Evolutionary conservation across 1,140 invertebrate genomes (phyloP).

Genomic region (Drosophila bipectinata): DNA sequence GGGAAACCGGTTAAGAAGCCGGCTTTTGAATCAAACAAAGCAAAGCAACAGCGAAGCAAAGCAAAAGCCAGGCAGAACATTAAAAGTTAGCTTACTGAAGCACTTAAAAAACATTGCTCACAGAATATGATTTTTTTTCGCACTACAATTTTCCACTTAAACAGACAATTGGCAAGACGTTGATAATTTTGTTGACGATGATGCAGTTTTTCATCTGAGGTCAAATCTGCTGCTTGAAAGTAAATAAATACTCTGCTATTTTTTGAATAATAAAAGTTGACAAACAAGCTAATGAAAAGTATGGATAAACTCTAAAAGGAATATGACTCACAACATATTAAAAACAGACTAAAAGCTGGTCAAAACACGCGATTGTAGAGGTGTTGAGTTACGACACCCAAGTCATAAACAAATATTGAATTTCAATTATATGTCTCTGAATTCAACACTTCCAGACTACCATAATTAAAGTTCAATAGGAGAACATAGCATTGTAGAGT

Average conservation of each 20-base stretch:
- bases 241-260: background rate
- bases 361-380: constrained; percentile 16
- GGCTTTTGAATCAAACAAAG: constrained; percentile 34
- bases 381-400: constrained; percentile 25
- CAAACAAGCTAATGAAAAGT: constrained; percentile 29
- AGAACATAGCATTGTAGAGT: background rate
- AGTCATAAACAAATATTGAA: constrained; percentile 19
- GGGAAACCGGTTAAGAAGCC: constrained; percentile 44
- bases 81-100: constrained; percentile 35
- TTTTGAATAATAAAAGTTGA: constrained; percentile 5
- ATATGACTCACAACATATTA: constrained; percentile 16
- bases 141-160: constrained; percentile 59
- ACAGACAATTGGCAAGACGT: constrained; percentile 31
- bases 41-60: constrained; percentile 14
- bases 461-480: background rate
- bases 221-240: background rate
- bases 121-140: constrained; percentile 28
- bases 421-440: constrained; percentile 3
- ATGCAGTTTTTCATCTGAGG: constrained; percentile 24
- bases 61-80: constrained; percentile 10
- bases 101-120: constrained; percentile 17
- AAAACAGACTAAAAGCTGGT: constrained; percentile 7
- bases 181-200: constrained; percentile 17
- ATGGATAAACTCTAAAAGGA: constrained; percentile 5
- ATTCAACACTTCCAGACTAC: background rate